These are phyloP conservation scores for Globodera ellingtonae DNA, from an alignment of 1,140 invertebrate genomes.

Conservation along the genomic window DNA sequence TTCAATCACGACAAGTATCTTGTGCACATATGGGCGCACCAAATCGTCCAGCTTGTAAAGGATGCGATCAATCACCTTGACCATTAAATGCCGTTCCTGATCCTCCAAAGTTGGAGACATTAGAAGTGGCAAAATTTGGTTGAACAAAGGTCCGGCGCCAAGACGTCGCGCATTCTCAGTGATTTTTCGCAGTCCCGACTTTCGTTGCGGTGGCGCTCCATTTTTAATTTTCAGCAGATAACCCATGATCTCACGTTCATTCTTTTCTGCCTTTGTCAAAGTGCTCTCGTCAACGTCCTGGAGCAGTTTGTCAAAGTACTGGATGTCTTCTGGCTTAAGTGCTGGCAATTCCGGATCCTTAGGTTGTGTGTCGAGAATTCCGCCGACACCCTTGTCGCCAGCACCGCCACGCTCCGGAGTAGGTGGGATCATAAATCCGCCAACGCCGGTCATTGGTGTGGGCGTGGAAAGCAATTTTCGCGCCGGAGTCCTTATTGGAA, in stretches of 20 bases:
- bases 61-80: slow-evolving; percentile 98
- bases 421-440: slow-evolving; percentile 91
- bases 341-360: slow-evolving; percentile 91
- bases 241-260: slow-evolving; percentile 99
- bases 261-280: slow-evolving; percentile 91
- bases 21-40: slow-evolving; percentile 97
- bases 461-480: slow-evolving; percentile 95
- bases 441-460: slow-evolving; percentile 85
- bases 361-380: slow-evolving; percentile 92
- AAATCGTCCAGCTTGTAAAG: slow-evolving; percentile 98
- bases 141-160: slow-evolving; percentile 95
- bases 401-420: slow-evolving; percentile 66
- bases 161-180: slow-evolving; percentile 98
- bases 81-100: slow-evolving; percentile 97
- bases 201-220: slow-evolving; percentile 97
- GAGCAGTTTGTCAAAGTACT: slow-evolving; percentile 98
- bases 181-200: slow-evolving; percentile 85
- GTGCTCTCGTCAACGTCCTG: slow-evolving; percentile 96
- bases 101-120: slow-evolving; percentile 99
- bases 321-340: slow-evolving; percentile 98
- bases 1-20: slow-evolving; percentile 96
- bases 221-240: slow-evolving; percentile 97
- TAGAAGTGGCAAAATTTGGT: slow-evolving; percentile 94
- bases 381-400: slow-evolving; percentile 65
- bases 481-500: slow-evolving; percentile 94